Conservation (phyloP, 2,797 vertebrate genomes). For the Tapirus indicus region DNA sequence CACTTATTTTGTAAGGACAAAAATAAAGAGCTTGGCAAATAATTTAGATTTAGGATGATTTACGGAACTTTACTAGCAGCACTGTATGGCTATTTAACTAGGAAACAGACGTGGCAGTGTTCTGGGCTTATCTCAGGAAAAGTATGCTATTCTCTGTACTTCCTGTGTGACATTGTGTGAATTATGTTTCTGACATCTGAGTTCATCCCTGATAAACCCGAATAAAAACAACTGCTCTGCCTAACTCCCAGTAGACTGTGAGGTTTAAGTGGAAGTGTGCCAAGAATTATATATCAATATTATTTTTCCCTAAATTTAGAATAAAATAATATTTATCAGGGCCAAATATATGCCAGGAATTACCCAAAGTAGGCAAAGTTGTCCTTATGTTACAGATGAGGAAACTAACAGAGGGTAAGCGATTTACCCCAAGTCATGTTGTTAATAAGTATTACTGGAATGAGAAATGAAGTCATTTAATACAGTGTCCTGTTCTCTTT, state of each 20-base stretch:
- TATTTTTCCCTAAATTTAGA: not conserved
- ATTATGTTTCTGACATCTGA: not conserved
- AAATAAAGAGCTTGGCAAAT: not conserved
- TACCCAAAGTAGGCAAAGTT: not conserved
- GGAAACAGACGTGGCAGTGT: not conserved
- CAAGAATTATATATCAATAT: not conserved
- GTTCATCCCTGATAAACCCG: not conserved
- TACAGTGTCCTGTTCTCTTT: not conserved
- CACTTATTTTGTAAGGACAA: not conserved
- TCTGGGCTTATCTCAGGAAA: not conserved
- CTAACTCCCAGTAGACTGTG: not conserved
- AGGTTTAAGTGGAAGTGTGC: not conserved
- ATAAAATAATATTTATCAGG: not conserved
- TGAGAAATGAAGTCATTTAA: not conserved
- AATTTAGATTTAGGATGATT: not conserved
- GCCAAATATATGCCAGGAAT: not conserved
- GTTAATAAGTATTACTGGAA: not conserved
- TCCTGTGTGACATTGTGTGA: not conserved
- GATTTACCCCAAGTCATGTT: not conserved
- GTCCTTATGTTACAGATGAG: not conserved
- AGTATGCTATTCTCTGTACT: not conserved
- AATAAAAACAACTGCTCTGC: not conserved
- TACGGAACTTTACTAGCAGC: not conserved
- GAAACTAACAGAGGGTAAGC: not conserved
- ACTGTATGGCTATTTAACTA: not conserved